Percentiles rank a stretch among this genome's conserved stretches.
phyloP scores from a whole-genome alignment of 2,797 vertebrate genomes.

The Capromys pilorides region DNA sequence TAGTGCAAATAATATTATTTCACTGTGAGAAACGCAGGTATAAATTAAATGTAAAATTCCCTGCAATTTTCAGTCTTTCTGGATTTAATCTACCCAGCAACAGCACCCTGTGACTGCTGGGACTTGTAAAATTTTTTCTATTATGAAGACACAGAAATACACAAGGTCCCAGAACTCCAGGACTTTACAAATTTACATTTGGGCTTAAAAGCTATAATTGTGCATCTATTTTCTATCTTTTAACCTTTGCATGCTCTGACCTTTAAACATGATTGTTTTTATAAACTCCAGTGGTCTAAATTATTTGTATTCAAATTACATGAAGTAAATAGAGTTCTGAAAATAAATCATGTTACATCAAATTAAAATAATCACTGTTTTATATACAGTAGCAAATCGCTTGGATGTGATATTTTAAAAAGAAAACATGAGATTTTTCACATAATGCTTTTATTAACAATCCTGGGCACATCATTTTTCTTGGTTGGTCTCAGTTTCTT shows the following conservation, averaged over 20 bases:
- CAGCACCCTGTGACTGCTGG: background rate
- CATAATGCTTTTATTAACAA: background rate
- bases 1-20: slow-evolving; percentile 8
- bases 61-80: background rate
- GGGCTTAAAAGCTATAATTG: background rate
- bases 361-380: slow-evolving; percentile 13
- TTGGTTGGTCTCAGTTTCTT: slow-evolving; percentile 61
- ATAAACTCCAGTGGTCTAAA: background rate
- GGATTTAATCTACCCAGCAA: background rate
- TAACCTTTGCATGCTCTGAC: slow-evolving; percentile 47
- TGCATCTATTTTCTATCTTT: background rate
- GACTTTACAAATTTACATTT: background rate
- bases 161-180: background rate
- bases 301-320: slow-evolving; percentile 17
- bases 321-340: slow-evolving; percentile 30
- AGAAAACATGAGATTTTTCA: slow-evolving; percentile 17
- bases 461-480: slow-evolving; percentile 24
- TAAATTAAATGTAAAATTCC: background rate
- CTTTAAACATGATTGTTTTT: slow-evolving; percentile 28
- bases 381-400: slow-evolving; percentile 18
- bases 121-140: background rate
- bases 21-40: background rate
- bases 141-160: background rate
- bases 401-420: slow-evolving; percentile 49
- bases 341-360: slow-evolving; percentile 34